A percentile compares a stretch with the other conserved stretches of the same genome.
Evolutionary conservation across 2,113 vertebrate species (phyloP).

Genomic region (Scomber japonicus): DNA sequence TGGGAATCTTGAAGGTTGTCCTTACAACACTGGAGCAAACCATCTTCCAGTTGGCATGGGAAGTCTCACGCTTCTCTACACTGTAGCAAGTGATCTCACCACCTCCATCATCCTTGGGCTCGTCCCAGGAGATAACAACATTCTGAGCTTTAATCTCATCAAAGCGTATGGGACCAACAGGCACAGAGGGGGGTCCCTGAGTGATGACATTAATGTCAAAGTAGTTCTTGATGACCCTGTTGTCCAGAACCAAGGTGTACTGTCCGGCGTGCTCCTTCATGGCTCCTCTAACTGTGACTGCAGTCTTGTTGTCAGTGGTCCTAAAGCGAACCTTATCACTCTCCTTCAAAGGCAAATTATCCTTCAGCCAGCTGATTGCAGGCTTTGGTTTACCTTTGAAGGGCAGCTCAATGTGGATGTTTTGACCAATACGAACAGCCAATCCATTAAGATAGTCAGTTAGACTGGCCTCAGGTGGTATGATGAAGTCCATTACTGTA

Average conservation of each 20-base stretch:
- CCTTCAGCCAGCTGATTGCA: slow-evolving; percentile 94
- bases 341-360: slow-evolving; percentile 93
- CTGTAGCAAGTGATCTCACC: slow-evolving; percentile 97
- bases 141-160: slow-evolving; percentile 97
- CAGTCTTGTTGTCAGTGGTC: slow-evolving; percentile 95
- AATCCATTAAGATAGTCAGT: slow-evolving; percentile 93
- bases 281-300: slow-evolving; percentile 91
- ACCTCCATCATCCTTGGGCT: slow-evolving; percentile 94
- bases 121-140: slow-evolving; percentile 94
- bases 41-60: slow-evolving; percentile 97
- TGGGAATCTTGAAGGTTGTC: slow-evolving; percentile 94
- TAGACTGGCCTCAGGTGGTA: slow-evolving; percentile 93
- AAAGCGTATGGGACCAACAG: slow-evolving; percentile 92
- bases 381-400: slow-evolving; percentile 98
- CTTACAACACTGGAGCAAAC: slow-evolving; percentile 96
- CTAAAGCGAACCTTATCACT: slow-evolving; percentile 93
- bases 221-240: slow-evolving; percentile 89
- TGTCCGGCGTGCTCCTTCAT: slow-evolving; percentile 96
- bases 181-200: slow-evolving; percentile 92
- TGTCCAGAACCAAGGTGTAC: slow-evolving; percentile 96
- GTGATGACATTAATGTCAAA: slow-evolving; percentile 92
- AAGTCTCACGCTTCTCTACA: slow-evolving; percentile 96
- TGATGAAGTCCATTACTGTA: slow-evolving; percentile 92
- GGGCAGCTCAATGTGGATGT: slow-evolving; percentile 93
- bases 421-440: slow-evolving; percentile 93